phyloP scores from a whole-genome alignment of 2,113 vertebrate species.

The Oncorhynchus kisutch region DNA sequence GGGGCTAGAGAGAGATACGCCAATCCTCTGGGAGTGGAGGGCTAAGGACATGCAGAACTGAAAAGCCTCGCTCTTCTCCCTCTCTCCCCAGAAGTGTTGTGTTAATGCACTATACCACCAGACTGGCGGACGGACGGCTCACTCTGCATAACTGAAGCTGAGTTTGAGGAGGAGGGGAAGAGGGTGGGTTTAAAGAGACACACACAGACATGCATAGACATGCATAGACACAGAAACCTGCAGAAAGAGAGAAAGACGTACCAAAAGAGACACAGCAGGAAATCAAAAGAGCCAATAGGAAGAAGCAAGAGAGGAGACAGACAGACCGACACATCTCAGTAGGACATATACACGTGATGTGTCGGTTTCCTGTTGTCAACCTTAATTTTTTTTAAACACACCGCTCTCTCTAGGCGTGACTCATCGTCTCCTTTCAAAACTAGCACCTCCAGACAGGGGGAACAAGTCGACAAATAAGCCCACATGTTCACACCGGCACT shows the following conservation, averaged over 20 bases:
- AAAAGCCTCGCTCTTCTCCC: neutral
- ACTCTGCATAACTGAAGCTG: neutral
- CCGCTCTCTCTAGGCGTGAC: constrained; percentile 21
- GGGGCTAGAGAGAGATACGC: too few species aligned
- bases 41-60: neutral
- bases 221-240: neutral
- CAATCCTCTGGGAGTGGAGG: neutral
- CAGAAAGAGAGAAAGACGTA: neutral
- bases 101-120: neutral
- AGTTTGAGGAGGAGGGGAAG: neutral
- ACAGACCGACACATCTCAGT: constrained; percentile 1
- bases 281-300: neutral
- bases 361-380: constrained; percentile 50
- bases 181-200: neutral
- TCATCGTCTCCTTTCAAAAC: constrained; percentile 5
- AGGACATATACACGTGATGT: constrained; percentile 31
- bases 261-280: neutral
- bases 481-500: too few species aligned
- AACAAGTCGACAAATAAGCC: too few species aligned
- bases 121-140: neutral
- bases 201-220: neutral
- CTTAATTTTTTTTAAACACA: constrained; percentile 25
- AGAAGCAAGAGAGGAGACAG: neutral
- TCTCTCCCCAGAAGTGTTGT: neutral
- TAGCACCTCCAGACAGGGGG: too few species aligned